Conservation (phyloP, 2,888 invertebrate species). For the Sesamia inferens region DNA sequence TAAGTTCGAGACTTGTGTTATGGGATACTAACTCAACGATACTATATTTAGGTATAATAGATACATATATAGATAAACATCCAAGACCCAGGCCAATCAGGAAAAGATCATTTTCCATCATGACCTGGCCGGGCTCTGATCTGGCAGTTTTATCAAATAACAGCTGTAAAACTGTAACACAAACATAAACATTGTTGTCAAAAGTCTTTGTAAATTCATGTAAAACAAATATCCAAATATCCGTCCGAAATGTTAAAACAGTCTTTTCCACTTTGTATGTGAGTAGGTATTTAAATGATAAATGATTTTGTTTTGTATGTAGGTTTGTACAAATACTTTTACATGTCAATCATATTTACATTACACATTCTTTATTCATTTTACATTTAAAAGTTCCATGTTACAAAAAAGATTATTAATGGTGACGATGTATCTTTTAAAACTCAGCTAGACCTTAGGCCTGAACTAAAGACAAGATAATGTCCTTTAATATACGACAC, state of each 20-base stretch:
- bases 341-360: too few relatives aligned
- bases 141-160: constrained; percentile 34
- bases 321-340: too few relatives aligned
- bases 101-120: too few relatives aligned
- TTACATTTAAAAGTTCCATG: neutral
- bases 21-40: too few relatives aligned
- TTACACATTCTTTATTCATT: too few relatives aligned
- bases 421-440: neutral
- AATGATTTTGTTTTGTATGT: too few relatives aligned
- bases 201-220: constrained; percentile 63
- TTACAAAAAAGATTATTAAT: neutral
- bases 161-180: constrained; percentile 20
- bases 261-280: constrained; percentile 1
- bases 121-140: too few relatives aligned
- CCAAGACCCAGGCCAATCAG: too few relatives aligned
- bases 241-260: constrained; percentile 24
- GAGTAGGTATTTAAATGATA: neutral
- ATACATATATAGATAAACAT: too few relatives aligned
- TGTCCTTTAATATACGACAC: neutral
- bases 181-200: constrained; percentile 47
- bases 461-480: neutral
- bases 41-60: too few relatives aligned
- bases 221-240: constrained; percentile 57
- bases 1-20: too few relatives aligned
- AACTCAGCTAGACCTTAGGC: neutral